Percentiles rank a stretch among this genome's conserved stretches.
phyloP scores from a whole-genome alignment of 2,888 invertebrate species.

The Apodemia zela region DNA sequence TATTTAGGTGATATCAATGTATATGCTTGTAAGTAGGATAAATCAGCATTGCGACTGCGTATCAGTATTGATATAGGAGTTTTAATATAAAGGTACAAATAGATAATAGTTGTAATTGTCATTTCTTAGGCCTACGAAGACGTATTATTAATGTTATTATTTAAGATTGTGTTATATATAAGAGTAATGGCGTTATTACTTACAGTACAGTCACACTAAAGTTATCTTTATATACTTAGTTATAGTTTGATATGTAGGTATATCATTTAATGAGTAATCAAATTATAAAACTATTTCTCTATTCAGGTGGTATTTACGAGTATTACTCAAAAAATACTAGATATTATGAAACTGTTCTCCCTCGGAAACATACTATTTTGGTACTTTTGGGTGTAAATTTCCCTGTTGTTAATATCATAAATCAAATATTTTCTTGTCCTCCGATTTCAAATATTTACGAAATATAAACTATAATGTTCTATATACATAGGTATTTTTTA shows the following conservation, averaged over 20 bases:
- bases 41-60: constrained; percentile 3
- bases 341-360: no score
- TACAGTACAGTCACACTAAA: background rate
- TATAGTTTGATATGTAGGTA: background rate
- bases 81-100: constrained; percentile 5
- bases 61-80: background rate
- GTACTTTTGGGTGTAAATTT: no score
- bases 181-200: constrained; percentile 10
- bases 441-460: no score
- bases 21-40: background rate
- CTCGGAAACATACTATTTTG: no score
- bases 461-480: no score
- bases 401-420: no score
- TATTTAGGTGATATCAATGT: background rate
- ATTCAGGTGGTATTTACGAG: no score
- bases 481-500: no score
- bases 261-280: no score
- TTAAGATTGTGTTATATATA: background rate
- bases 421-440: no score
- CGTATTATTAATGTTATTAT: background rate
- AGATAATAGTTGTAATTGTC: background rate
- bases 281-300: no score
- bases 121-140: background rate
- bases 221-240: background rate
- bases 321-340: no score